Percentiles rank a stretch among this genome's conserved stretches.
These are phyloP conservation scores for Helicoverpa assulta DNA, from an alignment of 2,888 invertebrate genomes.

Conservation along the genomic window DNA sequence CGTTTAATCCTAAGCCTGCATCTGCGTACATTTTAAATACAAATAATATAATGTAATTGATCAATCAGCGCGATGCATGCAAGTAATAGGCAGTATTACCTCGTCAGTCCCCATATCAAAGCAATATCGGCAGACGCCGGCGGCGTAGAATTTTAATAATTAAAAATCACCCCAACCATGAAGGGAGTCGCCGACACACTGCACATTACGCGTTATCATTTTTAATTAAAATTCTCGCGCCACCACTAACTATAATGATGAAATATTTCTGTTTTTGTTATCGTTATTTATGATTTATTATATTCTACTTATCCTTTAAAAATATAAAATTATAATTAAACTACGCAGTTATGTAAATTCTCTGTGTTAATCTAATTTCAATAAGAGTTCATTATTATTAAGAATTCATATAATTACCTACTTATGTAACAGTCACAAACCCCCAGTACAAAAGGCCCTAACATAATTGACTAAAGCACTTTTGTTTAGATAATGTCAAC, in stretches of 20 bases:
- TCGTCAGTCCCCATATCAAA: constrained; percentile 77
- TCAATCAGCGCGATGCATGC: constrained; percentile 63
- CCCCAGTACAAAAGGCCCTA: constrained; percentile 17
- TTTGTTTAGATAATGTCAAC: constrained; percentile 54
- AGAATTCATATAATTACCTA: neutral
- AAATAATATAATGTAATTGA: constrained; percentile 58
- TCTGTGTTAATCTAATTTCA: constrained; percentile 14
- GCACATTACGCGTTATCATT: constrained; percentile 87
- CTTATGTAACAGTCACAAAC: neutral
- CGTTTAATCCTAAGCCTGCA: constrained; percentile 33
- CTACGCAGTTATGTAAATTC: neutral
- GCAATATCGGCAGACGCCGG: constrained; percentile 82
- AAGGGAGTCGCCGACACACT: constrained; percentile 75
- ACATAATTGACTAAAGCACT: constrained; percentile 37
- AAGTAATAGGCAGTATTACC: constrained; percentile 69
- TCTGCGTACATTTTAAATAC: constrained; percentile 43
- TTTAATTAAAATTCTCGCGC: constrained; percentile 84
- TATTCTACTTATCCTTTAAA: constrained; percentile 9
- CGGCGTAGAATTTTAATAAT: constrained; percentile 89
- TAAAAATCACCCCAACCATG: constrained; percentile 87
- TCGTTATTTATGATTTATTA: constrained; percentile 52
- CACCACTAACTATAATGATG: constrained; percentile 72
- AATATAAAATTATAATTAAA: constrained; percentile 5
- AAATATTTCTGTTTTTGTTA: constrained; percentile 65
- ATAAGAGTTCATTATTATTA: neutral